Base-by-base conservation (phyloP, 2,888 invertebrate species). In the Lutraria lutraria region DNA sequence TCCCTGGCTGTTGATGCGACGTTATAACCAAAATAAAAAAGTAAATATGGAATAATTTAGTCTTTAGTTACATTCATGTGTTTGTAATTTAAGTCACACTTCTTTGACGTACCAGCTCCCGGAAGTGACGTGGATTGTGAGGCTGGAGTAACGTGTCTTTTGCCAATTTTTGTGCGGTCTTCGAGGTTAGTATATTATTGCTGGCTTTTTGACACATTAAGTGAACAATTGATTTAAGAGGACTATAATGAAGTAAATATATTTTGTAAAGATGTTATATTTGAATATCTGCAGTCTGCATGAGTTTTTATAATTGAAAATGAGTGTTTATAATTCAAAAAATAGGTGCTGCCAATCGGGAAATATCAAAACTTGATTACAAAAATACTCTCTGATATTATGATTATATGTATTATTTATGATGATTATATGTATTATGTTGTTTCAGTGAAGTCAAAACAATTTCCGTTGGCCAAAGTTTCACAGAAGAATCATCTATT, bases 91-190 rank as follows among this genome's bases (percentile, higher is more conserved):
- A 68, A 68, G 63, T 10, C 85, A 34, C 79, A 76, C 34, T 85
- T 85, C 54, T 6, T 85, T 21, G 53, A 85, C 15, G 72, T 79
- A 53, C 85, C 85, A 79, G 43, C 76, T 13, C 54, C 76, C 4
- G 34, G 31, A 10, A 76, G 56, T n/a, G 53, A 29, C 2, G 21
- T 85, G 21, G 25, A 53, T 19, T 85, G 85, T 54, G 31, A 76
- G 34, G 34, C 76, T 29, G 54, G 29, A 31, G 31, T 54, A 12
- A 85, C 85, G 15, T 85, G 85, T 56, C 19, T 85, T 12, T 21
- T 85, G 15, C 76, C 85, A 4, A 6, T 85, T 16, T 85, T 25
- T 79, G 79, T 79, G 2, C 52, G 72, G 12, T 53, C 85, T 25
- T 19, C 25, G 19, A 31, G 34, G 85, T 85, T 29, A 21, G 85